A percentile compares a stretch with the other conserved stretches of the same genome.
Conservation (phyloP, 2,888 invertebrate genomes). For the Sarcophaga carnaria region DNA sequence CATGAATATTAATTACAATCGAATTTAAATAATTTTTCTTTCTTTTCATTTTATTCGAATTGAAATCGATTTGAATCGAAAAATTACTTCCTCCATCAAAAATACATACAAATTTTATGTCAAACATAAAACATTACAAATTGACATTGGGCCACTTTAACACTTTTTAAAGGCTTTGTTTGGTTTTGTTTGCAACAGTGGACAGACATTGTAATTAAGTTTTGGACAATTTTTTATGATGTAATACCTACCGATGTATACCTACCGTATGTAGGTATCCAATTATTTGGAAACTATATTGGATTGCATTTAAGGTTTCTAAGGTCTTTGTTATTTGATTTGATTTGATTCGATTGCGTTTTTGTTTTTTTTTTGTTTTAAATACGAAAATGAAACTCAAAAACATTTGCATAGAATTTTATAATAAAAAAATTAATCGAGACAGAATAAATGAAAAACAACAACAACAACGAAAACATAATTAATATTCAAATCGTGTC, state of each 20-base stretch:
- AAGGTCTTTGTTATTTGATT: background rate
- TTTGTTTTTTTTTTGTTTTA: background rate
- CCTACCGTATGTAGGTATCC: no score
- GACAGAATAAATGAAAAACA: no score
- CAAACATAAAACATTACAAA: constrained; percentile 1
- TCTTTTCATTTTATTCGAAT: background rate
- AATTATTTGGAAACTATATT: background rate
- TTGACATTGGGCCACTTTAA: constrained; percentile 44
- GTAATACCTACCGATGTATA: no score
- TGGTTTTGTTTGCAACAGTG: background rate
- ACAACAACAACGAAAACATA: constrained; percentile 12
- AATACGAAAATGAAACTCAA: background rate
- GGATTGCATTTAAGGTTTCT: background rate
- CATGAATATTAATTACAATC: constrained; percentile 33
- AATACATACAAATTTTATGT: background rate
- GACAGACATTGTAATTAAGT: background rate
- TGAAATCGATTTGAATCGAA: background rate
- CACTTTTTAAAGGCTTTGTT: constrained; percentile 10
- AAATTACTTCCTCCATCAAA: constrained; percentile 16
- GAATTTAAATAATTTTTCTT: background rate
- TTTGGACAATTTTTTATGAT: no score
- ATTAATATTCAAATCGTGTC: constrained; percentile 35
- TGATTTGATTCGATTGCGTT: background rate
- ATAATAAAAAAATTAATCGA: background rate
- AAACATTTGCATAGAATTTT: constrained; percentile 9